Evolutionary conservation across 1,140 invertebrate species (phyloP).

Genomic region (Cotesia typhae): DNA sequence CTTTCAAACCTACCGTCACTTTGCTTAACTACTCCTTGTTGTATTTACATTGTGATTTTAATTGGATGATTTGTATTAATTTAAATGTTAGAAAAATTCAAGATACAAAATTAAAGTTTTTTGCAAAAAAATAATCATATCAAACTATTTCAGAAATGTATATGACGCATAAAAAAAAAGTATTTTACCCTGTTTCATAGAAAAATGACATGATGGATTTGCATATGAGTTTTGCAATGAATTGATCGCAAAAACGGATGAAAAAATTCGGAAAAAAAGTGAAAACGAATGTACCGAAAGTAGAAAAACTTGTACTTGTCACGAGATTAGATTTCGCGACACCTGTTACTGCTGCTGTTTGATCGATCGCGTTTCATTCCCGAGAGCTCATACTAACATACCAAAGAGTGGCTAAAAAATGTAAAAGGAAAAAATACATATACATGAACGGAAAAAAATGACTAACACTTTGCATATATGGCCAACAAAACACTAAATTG

Average conservation of each 20-base stretch:
- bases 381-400: slow-evolving; percentile 45
- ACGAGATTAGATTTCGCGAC: slow-evolving; percentile 47
- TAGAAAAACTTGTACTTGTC: slow-evolving; percentile 63
- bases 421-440: slow-evolving; percentile 35
- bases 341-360: slow-evolving; percentile 58
- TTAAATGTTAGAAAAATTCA: too few relatives aligned
- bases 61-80: too few relatives aligned
- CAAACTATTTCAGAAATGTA: not conserved
- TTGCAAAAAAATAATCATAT: not conserved
- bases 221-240: not conserved
- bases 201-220: slow-evolving; percentile 1
- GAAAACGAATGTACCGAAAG: slow-evolving; percentile 43
- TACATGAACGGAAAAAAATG: too few relatives aligned
- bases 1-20: not conserved
- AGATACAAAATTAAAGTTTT: too few relatives aligned
- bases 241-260: slow-evolving; percentile 17
- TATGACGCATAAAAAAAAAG: not conserved
- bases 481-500: not conserved
- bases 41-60: too few relatives aligned
- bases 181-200: too few relatives aligned
- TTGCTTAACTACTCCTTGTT: too few relatives aligned
- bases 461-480: not conserved
- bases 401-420: slow-evolving; percentile 1
- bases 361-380: slow-evolving; percentile 58
- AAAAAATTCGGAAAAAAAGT: slow-evolving; percentile 28